A percentile compares a stretch with the other conserved stretches of the same genome.
phyloP scores from a whole-genome alignment of 2,113 vertebrate genomes.

The Ictalurus punctatus region DNA sequence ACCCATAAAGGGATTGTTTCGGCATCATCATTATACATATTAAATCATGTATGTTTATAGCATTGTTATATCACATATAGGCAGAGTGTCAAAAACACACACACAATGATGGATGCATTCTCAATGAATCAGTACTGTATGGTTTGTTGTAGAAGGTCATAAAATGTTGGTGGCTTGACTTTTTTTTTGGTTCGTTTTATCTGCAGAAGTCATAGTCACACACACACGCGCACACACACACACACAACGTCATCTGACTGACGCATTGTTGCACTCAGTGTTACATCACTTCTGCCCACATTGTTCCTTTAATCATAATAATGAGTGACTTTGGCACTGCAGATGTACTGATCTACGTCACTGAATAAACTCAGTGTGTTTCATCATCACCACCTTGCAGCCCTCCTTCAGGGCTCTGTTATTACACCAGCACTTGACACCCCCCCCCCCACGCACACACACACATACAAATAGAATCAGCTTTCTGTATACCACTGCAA shows the following conservation, averaged over 20 bases:
- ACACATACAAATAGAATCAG: not conserved
- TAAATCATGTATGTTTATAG: not conserved
- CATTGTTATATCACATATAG: not conserved
- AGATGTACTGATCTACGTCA: conserved; percentile 8
- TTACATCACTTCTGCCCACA: conserved; percentile 28
- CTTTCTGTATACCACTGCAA: not conserved
- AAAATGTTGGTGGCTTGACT: not conserved
- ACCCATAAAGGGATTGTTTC: not conserved
- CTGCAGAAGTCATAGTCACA: no score
- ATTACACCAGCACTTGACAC: conserved; percentile 2
- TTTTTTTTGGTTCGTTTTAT: no score
- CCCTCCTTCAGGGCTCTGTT: conserved; percentile 14
- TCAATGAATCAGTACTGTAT: not conserved
- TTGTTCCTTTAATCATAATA: conserved; percentile 25
- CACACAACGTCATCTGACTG: not conserved
- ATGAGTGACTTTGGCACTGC: conserved; percentile 2
- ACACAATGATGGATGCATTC: not conserved
- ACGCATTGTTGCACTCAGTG: not conserved
- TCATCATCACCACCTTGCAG: conserved; percentile 32
- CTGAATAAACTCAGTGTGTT: conserved; percentile 25
- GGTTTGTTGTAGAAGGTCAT: not conserved
- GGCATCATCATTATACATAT: no score
- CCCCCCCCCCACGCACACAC: not conserved
- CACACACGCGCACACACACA: not conserved
- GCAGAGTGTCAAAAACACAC: not conserved